These are phyloP conservation scores for Tenthredo mesomela DNA, from an alignment of 2,888 invertebrate genomes.

Conservation along the genomic window DNA sequence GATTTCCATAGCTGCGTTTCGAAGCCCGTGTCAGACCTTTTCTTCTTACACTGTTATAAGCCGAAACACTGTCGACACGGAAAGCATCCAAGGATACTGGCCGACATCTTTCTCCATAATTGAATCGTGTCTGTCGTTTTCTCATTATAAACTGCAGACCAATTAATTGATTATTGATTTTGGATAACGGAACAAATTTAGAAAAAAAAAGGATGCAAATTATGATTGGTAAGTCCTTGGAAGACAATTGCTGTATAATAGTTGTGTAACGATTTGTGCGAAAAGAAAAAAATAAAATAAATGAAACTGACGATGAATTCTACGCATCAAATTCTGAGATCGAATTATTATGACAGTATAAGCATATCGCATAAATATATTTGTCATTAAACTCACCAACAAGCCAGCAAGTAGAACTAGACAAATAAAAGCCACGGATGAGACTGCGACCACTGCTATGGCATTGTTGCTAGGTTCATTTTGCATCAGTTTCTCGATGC, in stretches of 20 bases:
- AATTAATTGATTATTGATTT: slow-evolving; percentile 34
- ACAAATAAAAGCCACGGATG: slow-evolving; percentile 89
- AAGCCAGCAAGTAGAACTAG: slow-evolving; percentile 88
- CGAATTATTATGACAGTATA: not conserved
- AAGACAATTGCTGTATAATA: slow-evolving; percentile 74
- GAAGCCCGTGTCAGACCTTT: slow-evolving; percentile 88
- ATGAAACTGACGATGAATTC: slow-evolving; percentile 27
- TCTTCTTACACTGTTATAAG: slow-evolving; percentile 87
- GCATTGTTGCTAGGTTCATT: slow-evolving; percentile 78
- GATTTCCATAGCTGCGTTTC: slow-evolving; percentile 93
- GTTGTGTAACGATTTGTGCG: not conserved
- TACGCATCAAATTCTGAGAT: not conserved
- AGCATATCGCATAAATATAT: not conserved
- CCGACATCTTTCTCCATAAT: slow-evolving; percentile 92
- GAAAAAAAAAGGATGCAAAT: slow-evolving; percentile 75
- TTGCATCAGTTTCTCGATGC: slow-evolving; percentile 67
- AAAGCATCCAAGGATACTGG: slow-evolving; percentile 94
- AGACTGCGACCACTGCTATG: slow-evolving; percentile 90
- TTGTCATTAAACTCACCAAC: slow-evolving; percentile 81
- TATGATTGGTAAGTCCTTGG: slow-evolving; percentile 78
- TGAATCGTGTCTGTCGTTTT: slow-evolving; percentile 89
- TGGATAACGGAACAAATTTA: slow-evolving; percentile 52
- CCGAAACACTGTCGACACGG: slow-evolving; percentile 93
- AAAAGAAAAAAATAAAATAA: not conserved
- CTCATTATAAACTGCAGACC: slow-evolving; percentile 87